Evolutionary conservation across 2,888 invertebrate species (phyloP).

Genomic region (Aphrophora alni): DNA sequence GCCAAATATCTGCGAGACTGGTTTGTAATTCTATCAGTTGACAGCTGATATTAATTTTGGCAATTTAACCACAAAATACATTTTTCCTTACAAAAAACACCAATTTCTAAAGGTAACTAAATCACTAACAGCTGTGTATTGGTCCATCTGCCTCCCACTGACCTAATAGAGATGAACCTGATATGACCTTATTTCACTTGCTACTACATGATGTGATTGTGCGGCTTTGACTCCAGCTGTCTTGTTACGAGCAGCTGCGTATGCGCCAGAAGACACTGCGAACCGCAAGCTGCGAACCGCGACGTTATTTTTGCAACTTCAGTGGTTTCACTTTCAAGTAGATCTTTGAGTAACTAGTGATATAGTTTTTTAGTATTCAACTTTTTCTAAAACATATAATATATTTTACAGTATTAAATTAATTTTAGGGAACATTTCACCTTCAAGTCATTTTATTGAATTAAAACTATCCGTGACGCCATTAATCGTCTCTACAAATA

Average conservation of each 20-base stretch:
- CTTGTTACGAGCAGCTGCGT: not conserved
- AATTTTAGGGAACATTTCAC: no score
- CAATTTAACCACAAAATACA: not conserved
- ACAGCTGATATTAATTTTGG: not conserved
- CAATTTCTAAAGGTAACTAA: not conserved
- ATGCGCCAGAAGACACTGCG: not conserved
- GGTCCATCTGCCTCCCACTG: not conserved
- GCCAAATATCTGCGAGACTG: not conserved
- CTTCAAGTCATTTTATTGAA: no score
- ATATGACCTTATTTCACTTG: not conserved
- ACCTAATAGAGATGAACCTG: not conserved
- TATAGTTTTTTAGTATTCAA: no score
- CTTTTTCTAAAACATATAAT: no score
- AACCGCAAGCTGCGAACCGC: not conserved
- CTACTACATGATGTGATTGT: not conserved
- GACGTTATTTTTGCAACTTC: not conserved
- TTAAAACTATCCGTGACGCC: no score
- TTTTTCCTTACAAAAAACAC: no score
- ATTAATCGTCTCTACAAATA: no score
- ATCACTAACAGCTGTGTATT: not conserved
- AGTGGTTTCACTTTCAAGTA: not conserved
- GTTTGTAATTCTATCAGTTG: not conserved
- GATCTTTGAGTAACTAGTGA: no score
- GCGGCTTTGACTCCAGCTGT: not conserved
- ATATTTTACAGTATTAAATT: no score